Percentiles rank a stretch among this genome's conserved stretches.
phyloP scores from a whole-genome alignment of 2,113 vertebrate species.

The Stegostoma tigrinum region DNA sequence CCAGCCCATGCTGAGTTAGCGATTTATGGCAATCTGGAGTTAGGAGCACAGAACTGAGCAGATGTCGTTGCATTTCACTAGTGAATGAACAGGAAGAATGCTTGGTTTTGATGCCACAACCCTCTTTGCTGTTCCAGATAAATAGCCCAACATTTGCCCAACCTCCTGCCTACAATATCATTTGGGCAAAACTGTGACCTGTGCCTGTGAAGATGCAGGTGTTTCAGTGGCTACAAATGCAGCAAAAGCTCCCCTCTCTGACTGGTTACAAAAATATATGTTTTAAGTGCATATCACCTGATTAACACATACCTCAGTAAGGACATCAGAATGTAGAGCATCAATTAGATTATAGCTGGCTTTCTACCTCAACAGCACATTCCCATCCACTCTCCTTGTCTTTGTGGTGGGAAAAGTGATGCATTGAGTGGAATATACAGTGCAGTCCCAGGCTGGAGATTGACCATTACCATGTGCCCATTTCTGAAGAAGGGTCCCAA shows the following conservation, averaged over 20 bases:
- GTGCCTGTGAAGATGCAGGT: neutral
- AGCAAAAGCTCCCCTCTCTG: neutral
- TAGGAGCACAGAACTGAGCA: neutral
- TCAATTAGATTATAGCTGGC: neutral
- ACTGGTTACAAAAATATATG: neutral
- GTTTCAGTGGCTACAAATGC: neutral
- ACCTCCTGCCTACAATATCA: neutral
- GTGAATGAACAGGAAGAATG: neutral
- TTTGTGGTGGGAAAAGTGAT: neutral
- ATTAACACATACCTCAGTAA: neutral
- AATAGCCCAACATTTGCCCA: neutral
- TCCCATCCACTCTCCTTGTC: neutral
- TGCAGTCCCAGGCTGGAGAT: neutral
- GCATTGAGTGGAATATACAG: neutral
- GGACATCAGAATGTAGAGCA: neutral
- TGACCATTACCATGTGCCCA: neutral
- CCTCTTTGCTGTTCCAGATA: neutral
- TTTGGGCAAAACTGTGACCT: neutral
- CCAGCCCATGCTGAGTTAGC: neutral
- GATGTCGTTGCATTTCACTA: too few species aligned
- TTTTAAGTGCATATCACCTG: neutral
- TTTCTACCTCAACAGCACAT: too few species aligned
- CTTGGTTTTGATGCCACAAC: neutral
- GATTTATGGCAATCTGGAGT: neutral
- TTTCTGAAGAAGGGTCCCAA: too few species aligned